These are phyloP conservation scores for Telmatochromis sp. DNA, from an alignment of 2,113 vertebrate species.

Conservation along the genomic window DNA sequence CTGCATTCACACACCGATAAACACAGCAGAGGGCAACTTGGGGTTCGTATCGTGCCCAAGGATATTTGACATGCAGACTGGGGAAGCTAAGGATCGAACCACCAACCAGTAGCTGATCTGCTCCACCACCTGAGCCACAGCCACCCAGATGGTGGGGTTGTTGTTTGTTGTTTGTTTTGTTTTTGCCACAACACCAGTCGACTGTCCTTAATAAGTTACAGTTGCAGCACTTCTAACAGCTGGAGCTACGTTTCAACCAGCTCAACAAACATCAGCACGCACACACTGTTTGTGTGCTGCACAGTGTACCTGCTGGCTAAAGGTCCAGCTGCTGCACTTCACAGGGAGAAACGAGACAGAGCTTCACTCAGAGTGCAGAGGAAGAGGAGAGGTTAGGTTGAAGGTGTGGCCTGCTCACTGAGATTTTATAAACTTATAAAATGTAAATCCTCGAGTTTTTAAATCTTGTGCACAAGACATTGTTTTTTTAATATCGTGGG, in stretches of 20 bases:
- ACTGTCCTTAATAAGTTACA: not conserved
- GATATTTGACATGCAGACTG: not conserved
- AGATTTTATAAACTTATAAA: not conserved
- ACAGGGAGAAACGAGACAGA: not conserved
- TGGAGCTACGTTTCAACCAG: not conserved
- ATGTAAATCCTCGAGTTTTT: too few relatives aligned
- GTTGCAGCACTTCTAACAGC: not conserved
- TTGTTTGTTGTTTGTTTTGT: not conserved
- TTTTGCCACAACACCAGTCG: not conserved
- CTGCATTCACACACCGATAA: not conserved
- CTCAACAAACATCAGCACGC: not conserved
- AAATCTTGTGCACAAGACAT: too few relatives aligned
- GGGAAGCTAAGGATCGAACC: not conserved
- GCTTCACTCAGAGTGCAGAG: not conserved
- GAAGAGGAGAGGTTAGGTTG: not conserved
- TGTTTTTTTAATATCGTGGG: not conserved
- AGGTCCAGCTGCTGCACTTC: not conserved
- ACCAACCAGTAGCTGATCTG: not conserved
- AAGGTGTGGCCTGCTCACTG: not conserved
- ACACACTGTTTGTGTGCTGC: not conserved
- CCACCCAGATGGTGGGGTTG: not conserved
- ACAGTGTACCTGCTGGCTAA: not conserved
- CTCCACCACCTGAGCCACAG: not conserved
- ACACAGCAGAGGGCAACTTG: accelerated
- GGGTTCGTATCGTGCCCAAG: not conserved